phyloP scores from a whole-genome alignment of 2,888 invertebrate genomes.

The Epinotia nisella region DNA sequence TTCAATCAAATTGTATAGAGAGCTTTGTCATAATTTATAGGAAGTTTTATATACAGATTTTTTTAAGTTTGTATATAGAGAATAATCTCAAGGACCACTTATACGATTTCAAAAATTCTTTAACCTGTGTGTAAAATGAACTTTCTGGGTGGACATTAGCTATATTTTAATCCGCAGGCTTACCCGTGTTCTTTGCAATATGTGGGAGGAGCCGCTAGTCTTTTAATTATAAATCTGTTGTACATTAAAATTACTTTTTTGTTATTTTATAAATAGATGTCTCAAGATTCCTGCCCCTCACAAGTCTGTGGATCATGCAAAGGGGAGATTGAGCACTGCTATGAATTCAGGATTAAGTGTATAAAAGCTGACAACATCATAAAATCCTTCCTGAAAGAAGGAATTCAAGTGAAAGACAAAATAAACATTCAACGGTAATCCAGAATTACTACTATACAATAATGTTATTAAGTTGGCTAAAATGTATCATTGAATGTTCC shows the following conservation, averaged over 20 bases:
- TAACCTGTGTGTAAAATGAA: too few species aligned
- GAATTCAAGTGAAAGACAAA: constrained; percentile 54
- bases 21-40: too few species aligned
- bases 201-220: not conserved
- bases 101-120: too few species aligned
- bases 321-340: constrained; percentile 63
- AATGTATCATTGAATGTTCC: not conserved
- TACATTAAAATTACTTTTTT: not conserved
- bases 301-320: constrained; percentile 65
- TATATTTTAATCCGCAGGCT: not conserved
- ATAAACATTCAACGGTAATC: constrained; percentile 36
- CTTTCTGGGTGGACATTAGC: not conserved
- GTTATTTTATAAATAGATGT: constrained; percentile 28
- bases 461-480: not conserved
- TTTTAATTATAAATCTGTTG: not conserved
- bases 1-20: too few species aligned
- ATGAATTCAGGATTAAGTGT: constrained; percentile 76
- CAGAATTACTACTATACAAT: not conserved
- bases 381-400: constrained; percentile 60
- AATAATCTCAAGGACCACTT: too few species aligned
- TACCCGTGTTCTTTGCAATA: too few species aligned
- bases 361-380: constrained; percentile 67
- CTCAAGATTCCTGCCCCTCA: constrained; percentile 61
- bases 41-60: too few species aligned
- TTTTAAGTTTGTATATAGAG: too few species aligned